These are phyloP conservation scores for Drosophila mimica DNA, from an alignment of 2,888 invertebrate genomes.

Conservation along the genomic window DNA sequence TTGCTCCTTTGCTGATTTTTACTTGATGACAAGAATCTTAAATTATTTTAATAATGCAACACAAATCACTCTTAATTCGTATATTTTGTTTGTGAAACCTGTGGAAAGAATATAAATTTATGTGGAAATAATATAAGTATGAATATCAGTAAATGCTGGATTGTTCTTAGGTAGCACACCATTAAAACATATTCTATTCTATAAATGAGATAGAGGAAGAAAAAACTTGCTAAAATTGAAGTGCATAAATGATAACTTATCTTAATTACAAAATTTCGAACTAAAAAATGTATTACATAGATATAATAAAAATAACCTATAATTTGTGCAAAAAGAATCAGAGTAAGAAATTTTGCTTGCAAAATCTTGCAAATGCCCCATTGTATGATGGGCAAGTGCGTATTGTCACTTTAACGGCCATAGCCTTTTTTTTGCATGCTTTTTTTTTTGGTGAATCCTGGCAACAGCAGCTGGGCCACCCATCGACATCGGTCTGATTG, in stretches of 20 bases:
- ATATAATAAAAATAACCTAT: neutral
- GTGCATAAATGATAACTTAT: neutral
- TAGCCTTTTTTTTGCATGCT: slow-evolving; percentile 16
- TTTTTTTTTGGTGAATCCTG: slow-evolving; percentile 37
- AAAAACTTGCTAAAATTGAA: neutral
- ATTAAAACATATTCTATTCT: neutral
- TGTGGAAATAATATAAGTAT: too few species aligned
- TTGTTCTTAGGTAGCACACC: neutral
- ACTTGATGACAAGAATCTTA: neutral
- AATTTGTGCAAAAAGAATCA: neutral
- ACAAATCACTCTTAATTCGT: neutral
- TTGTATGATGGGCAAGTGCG: slow-evolving; percentile 36
- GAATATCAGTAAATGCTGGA: neutral
- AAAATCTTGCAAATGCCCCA: slow-evolving; percentile 9
- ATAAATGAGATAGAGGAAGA: neutral
- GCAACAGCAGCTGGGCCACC: slow-evolving; percentile 62
- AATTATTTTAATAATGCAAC: neutral
- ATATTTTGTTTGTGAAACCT: neutral
- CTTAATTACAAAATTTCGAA: neutral
- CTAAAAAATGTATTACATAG: too few species aligned
- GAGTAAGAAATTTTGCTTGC: neutral
- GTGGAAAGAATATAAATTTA: too few species aligned
- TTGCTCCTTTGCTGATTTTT: neutral
- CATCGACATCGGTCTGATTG: slow-evolving; percentile 52
- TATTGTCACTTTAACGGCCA: slow-evolving; percentile 57